Conservation (phyloP, 2,888 invertebrate species). For the Perizoma affinitatum region DNA sequence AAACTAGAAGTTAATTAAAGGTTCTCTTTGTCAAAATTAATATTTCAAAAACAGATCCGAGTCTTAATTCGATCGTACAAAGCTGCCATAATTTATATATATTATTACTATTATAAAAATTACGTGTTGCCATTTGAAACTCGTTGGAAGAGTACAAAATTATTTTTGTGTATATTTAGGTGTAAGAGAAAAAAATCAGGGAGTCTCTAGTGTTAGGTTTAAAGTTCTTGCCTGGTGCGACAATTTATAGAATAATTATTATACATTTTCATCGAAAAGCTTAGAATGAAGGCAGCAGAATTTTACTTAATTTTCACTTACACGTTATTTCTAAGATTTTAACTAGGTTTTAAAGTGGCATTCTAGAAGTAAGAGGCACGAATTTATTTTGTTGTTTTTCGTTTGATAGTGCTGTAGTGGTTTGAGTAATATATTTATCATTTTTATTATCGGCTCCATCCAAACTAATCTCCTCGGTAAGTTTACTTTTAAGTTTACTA, state of each 20-base stretch:
- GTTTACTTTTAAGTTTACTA: conserved; percentile 44
- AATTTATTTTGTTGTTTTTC: conserved; percentile 82
- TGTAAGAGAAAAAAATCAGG: conserved; percentile 82
- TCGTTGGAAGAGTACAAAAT: conserved; percentile 83
- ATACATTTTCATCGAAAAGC: conserved; percentile 52
- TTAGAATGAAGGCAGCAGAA: conserved; percentile 44
- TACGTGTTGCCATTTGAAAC: conserved; percentile 78
- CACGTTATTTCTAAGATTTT: conserved; percentile 42
- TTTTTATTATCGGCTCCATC: conserved; percentile 66
- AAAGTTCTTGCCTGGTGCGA: conserved; percentile 79
- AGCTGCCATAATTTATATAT: conserved; percentile 68
- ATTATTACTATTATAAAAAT: conserved; percentile 45
- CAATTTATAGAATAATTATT: conserved; percentile 56
- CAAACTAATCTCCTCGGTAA: conserved; percentile 53
- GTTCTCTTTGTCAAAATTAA: conserved; percentile 38
- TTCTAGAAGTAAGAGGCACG: conserved; percentile 79
- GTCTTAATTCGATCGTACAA: conserved; percentile 62
- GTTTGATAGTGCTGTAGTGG: conserved; percentile 68
- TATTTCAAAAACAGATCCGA: conserved; percentile 21
- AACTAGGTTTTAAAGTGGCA: conserved; percentile 63
- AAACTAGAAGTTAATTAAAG: conserved; percentile 27
- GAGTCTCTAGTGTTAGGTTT: conserved; percentile 76
- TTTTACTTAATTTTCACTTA: conserved; percentile 36
- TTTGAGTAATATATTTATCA: conserved; percentile 73
- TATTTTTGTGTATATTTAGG: conserved; percentile 82